Evolutionary conservation across 2,113 vertebrate species (phyloP).

Genomic region (Rhizomys pruinosus): DNA sequence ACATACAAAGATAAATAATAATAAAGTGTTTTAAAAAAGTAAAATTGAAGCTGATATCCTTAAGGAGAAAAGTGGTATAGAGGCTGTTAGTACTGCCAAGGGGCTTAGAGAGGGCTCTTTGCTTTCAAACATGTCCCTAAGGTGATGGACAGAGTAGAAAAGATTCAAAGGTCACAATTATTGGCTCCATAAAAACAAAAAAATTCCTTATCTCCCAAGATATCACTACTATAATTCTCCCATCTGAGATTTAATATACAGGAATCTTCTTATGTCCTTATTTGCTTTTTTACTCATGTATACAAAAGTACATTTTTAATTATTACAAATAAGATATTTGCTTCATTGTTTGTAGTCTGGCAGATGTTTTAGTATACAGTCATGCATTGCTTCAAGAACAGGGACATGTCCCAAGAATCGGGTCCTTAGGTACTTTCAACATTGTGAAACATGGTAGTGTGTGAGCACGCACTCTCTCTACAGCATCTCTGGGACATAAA

Average conservation of each 20-base stretch:
- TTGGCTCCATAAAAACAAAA: neutral
- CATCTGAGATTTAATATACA: neutral
- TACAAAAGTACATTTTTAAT: neutral
- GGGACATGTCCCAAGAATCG: neutral
- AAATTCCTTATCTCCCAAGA: fast-evolving
- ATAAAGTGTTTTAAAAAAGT: neutral
- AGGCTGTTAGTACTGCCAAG: neutral
- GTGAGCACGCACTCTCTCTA: neutral
- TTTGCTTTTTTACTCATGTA: neutral
- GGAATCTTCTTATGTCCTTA: neutral
- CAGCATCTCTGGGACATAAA: neutral
- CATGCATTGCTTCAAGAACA: neutral
- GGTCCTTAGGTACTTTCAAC: neutral
- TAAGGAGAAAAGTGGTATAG: neutral
- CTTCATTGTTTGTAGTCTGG: neutral
- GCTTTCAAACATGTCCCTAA: neutral
- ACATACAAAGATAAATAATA: too few relatives aligned
- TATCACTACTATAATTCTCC: neutral
- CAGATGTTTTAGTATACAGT: neutral
- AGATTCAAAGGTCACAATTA: neutral
- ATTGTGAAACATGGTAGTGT: neutral
- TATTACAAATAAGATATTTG: neutral
- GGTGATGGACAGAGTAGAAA: neutral
- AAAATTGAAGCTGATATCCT: neutral
- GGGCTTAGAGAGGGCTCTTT: neutral